Evolutionary conservation across 2,888 invertebrate species (phyloP), one percentile per base, ranked within the genome.

Genomic region (Drosophila paucipuncta): DNA sequence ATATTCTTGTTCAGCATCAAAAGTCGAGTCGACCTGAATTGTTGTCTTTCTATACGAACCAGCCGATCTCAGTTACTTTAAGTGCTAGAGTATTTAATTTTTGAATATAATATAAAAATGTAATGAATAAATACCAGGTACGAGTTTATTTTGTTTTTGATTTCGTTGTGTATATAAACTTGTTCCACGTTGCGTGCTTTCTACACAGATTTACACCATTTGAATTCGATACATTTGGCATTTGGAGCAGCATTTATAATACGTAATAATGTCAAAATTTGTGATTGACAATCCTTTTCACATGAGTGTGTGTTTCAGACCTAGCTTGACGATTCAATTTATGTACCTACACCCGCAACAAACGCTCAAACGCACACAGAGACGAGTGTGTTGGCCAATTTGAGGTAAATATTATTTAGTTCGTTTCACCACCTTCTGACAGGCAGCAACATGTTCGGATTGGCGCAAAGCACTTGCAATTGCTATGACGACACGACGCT

Each of bases 401-500:
- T 33, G 25, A 49, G 50, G 68, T 58, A 62, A 77, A 82, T 75
- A 77, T 73, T 55, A 80, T 75, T 72, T 73, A 53, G 77, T 59
- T 73, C 57, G 30, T 43, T 64, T 62, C 47, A 37, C 72, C 75
- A 63, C 73, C 66, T 73, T 82, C 73, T 71, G 67, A 47, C 55
- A 55, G 54, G 47, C 33, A 22, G 47, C 31, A 37, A 25, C 47
- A n/a, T 49, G 37, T 18, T 31, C 37, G 37, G 10, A 30, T 50
- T 33, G 25, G 25, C 7, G 22, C 41, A 57, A 25, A 49, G 47
- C 30, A 11, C 16, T 39, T 52, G 63, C 55, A 43, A 75, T 87
- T 83, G 83, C 58, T 75, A 78, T 75, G 73, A 50, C 74, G 61
- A 75, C 65, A 63, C 74, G 59, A 74, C 63, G 63, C 53, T 63